Evolutionary conservation across 2,113 vertebrate genomes (phyloP), one percentile per base, ranked within the genome.

Genomic region (Thalassarche chlororhynchos): DNA sequence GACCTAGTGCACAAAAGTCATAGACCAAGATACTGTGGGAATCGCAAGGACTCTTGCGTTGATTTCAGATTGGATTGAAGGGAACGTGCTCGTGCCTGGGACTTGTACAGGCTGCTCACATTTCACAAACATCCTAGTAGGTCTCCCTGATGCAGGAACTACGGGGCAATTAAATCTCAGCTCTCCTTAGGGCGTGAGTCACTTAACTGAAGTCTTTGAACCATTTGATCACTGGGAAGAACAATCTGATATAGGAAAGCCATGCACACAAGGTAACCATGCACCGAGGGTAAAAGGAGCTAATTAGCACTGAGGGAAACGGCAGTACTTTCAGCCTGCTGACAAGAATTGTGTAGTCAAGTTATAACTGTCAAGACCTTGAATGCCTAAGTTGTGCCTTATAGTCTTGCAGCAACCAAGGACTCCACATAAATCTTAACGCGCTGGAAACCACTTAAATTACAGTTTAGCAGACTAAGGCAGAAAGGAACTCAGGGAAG

Each of bases 231-330:
- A 17, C 18, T 3, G 34, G 38, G 28, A 90, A 76, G 79, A 71
- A 62, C 40, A 46, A 40, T 12, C 32, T 18, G 57, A 46, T 8
- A 14, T 0, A 57, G 76, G 51, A 25, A 54, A 90, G 64, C 49
- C 17, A 6, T 0, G 8, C 49, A 54, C 5, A 1, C 4, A n/a
- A 42, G 34, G 83, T 29, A 80, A 51, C 44, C 4, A 1, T 6
- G 42, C 25, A 42, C 5, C 0, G 0, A 74, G 49, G 54, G 54
- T 44, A 66, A 64, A 80, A 66, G 54, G 36, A 92, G 32, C 46
- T 84, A 28, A 36, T 38, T 34, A 74, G 46, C 76, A n/a, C 17
- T 1, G 18, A 74, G 66, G 57, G 47, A 52, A 84, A 52, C 0
- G 17, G 69, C 77, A 91, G 38, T 13, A 46, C 16, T 25, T 82